Conservation (phyloP, 2,888 invertebrate species). For the Nowickia ferox region DNA sequence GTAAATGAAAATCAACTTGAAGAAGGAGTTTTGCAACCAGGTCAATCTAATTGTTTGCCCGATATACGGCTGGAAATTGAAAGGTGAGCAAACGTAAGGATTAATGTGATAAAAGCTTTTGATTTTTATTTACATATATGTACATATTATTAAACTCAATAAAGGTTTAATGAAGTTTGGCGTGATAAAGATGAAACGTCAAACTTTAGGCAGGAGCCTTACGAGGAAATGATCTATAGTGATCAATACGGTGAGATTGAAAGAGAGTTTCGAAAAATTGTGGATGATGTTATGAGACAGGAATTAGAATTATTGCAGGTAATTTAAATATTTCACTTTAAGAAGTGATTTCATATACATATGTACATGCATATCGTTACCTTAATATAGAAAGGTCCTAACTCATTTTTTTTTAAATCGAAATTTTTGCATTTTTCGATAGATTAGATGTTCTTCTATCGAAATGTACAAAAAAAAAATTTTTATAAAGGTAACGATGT, state of each 20-base stretch:
- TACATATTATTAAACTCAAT: no score
- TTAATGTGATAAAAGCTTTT: neutral
- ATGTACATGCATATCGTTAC: no score
- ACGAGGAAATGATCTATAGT: conserved; percentile 91
- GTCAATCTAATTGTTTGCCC: conserved; percentile 88
- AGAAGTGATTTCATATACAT: neutral
- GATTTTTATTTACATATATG: neutral
- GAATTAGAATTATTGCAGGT: conserved; percentile 88
- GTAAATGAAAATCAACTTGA: conserved; percentile 87
- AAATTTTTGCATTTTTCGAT: no score
- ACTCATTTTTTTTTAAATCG: no score
- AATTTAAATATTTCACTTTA: neutral
- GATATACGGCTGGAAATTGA: conserved; percentile 89
- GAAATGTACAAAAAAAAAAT: no score
- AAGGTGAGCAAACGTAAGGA: conserved; percentile 84
- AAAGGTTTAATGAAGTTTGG: conserved; percentile 92
- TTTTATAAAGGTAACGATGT: no score
- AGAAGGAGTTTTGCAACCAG: conserved; percentile 85
- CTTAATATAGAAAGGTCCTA: no score
- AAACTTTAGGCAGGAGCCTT: conserved; percentile 90
- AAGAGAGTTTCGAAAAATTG: conserved; percentile 90
- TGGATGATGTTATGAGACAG: conserved; percentile 90
- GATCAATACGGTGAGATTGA: conserved; percentile 93
- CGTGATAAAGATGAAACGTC: conserved; percentile 89
- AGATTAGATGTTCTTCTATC: no score